A percentile compares a stretch with the other conserved stretches of the same genome.
These are phyloP conservation scores for Polyergus mexicanus DNA, from an alignment of 1,140 invertebrate species.

Conservation along the genomic window DNA sequence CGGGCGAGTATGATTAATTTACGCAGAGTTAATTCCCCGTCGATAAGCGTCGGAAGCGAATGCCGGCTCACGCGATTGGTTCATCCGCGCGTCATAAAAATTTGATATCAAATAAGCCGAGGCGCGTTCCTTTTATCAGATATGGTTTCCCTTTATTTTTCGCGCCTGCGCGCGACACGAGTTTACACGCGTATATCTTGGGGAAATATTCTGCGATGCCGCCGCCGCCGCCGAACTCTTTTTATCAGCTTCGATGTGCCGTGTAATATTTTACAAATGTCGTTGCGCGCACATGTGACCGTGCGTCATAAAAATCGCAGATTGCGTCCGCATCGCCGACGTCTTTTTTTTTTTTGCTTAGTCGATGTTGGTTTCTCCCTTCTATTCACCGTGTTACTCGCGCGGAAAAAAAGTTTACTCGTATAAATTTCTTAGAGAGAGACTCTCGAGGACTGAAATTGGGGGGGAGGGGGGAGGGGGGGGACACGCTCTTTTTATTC, in stretches of 20 bases:
- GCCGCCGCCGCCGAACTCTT: background rate
- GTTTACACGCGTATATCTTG: constrained; percentile 40
- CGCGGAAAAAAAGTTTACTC: constrained; percentile 19
- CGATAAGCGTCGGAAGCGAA: constrained; percentile 57
- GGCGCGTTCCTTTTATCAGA: background rate
- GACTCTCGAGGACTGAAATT: constrained; percentile 19
- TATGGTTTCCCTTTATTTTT: background rate
- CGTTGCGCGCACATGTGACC: constrained; percentile 57
- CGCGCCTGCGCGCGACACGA: constrained; percentile 1
- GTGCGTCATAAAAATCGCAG: constrained; percentile 62
- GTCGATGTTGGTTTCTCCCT: constrained; percentile 34
- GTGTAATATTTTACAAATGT: constrained; percentile 61
- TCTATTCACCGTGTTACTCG: constrained; percentile 9
- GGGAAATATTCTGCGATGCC: constrained; percentile 21
- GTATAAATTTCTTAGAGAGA: constrained; percentile 50
- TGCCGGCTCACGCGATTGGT: background rate
- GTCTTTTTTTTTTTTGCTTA: constrained; percentile 17
- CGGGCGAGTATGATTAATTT: constrained; percentile 77
- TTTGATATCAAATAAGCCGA: background rate
- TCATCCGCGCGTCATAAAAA: constrained; percentile 20
- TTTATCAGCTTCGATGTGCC: constrained; percentile 35
- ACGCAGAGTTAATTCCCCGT: constrained; percentile 42
- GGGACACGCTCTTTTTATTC: constrained; percentile 38
- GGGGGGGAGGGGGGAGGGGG: too few species aligned
- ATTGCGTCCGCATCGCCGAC: constrained; percentile 48